phyloP scores from a whole-genome alignment of 2,113 vertebrate species.

The Leucoraja erinaceus region DNA sequence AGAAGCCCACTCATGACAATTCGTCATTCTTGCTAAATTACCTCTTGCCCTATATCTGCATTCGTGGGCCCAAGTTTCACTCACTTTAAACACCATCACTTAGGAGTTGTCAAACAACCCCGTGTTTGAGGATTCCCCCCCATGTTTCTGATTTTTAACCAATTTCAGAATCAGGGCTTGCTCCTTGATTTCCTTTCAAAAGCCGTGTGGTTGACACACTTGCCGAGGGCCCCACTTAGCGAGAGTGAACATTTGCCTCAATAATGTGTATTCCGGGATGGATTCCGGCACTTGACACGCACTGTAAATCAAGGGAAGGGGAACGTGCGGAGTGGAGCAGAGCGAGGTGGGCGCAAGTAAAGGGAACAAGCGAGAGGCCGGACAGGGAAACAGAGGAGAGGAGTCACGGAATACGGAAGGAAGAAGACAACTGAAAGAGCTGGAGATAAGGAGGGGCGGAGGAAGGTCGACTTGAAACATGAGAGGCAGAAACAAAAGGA shows the following conservation, averaged over 20 bases:
- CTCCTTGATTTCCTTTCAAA: background rate
- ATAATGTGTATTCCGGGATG: background rate
- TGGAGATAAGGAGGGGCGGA: background rate
- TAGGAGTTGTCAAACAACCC: constrained; percentile 20
- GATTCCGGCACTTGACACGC: background rate
- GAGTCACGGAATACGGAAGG: background rate
- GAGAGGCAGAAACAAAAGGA: background rate
- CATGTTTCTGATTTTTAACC: constrained; percentile 16
- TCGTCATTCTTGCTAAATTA: constrained; percentile 22
- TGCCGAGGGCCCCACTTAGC: background rate
- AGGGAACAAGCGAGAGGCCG: no score
- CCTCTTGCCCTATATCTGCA: constrained; percentile 27
- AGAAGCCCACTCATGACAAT: background rate
- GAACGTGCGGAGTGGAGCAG: background rate
- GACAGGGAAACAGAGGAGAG: background rate
- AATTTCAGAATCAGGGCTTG: background rate
- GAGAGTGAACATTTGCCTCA: background rate
- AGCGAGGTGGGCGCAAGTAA: background rate
- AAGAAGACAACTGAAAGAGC: background rate
- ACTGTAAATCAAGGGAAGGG: background rate
- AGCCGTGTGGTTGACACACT: background rate
- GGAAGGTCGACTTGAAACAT: background rate
- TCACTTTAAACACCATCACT: constrained; percentile 31
- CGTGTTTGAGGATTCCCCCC: background rate
- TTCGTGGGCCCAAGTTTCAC: constrained; percentile 12